These are phyloP conservation scores for Thereva nobilitata DNA, from an alignment of 2,888 invertebrate species.

Conservation along the genomic window DNA sequence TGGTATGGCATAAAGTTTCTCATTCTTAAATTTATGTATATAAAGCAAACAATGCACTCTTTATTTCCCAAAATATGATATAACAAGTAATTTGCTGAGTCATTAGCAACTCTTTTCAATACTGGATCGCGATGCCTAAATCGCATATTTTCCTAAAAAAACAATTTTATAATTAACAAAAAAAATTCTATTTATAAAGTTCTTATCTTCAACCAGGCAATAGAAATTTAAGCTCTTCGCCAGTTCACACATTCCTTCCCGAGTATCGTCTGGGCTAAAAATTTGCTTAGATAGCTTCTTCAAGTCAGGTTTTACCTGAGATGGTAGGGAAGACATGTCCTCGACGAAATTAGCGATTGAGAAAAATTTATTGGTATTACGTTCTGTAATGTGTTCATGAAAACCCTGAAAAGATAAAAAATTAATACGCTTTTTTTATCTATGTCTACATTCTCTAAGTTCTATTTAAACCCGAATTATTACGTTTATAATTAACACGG, in stretches of 20 bases:
- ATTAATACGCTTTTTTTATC: neutral
- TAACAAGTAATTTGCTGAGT: neutral
- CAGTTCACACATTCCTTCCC: neutral
- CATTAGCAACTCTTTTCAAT: neutral
- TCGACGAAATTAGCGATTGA: constrained; percentile 9
- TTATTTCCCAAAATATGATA: neutral
- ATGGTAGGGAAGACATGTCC: constrained; percentile 3
- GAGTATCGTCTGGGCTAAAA: neutral
- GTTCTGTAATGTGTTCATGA: neutral
- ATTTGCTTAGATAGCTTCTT: neutral
- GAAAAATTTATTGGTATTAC: constrained; percentile 1
- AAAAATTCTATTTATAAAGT: neutral
- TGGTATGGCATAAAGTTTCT: constrained; percentile 21
- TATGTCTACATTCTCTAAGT: too few species aligned
- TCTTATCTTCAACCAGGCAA: neutral
- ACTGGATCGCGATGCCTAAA: neutral
- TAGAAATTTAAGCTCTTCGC: constrained; percentile 15
- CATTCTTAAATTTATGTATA: constrained; percentile 16
- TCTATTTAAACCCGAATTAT: too few species aligned
- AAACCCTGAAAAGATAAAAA: neutral
- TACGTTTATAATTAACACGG: too few species aligned
- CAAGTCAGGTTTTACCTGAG: neutral
- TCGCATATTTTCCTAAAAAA: neutral
- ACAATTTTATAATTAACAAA: neutral
- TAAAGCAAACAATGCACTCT: neutral